Conservation (phyloP, 2,888 invertebrate genomes). For the Calliopum simillimum region DNA sequence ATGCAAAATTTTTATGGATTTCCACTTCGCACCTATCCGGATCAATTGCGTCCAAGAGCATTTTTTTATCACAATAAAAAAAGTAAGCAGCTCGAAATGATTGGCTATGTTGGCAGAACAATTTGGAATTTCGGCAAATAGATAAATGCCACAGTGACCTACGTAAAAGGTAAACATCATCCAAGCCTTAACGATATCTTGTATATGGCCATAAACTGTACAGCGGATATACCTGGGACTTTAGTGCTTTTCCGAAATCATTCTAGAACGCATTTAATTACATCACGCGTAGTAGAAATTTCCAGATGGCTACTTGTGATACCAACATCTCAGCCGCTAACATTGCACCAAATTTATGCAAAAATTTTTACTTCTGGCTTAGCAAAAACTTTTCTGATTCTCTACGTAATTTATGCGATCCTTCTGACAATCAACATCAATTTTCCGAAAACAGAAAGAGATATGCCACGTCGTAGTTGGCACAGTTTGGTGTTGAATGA, state of each 20-base stretch:
- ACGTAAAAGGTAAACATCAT: too few species aligned
- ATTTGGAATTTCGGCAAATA: constrained; percentile 47
- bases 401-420: background rate
- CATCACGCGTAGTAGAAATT: background rate
- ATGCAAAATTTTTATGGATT: constrained; percentile 44
- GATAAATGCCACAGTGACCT: constrained; percentile 46
- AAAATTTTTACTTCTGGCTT: background rate
- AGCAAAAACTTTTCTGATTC: background rate
- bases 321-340: background rate
- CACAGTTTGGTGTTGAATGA: too few species aligned
- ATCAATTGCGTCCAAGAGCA: constrained; percentile 52
- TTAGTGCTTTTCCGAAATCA: too few species aligned
- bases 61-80: constrained; percentile 42
- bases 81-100: constrained; percentile 35
- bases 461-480: too few species aligned
- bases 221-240: background rate
- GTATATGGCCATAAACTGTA: background rate
- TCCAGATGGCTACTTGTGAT: constrained; percentile 22
- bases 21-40: constrained; percentile 45
- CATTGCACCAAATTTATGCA: background rate
- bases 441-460: too few species aligned
- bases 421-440: too few species aligned
- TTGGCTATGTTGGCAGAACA: constrained; percentile 49
- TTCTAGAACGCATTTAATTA: background rate
- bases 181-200: background rate